phyloP scores from a whole-genome alignment of 2,888 invertebrate genomes.

The Andrena dorsata region DNA sequence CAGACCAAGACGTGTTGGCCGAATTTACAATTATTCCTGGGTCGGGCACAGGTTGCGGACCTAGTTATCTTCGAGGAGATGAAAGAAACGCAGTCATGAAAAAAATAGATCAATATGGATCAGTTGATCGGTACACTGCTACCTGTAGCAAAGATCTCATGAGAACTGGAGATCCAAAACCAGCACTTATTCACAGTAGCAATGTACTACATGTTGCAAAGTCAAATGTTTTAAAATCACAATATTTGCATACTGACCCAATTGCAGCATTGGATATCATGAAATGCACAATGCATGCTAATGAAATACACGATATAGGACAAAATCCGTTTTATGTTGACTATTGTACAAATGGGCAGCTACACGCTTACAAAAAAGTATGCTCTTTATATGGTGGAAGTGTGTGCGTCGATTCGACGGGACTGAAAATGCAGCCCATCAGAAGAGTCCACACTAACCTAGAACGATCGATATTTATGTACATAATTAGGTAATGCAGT shows the following conservation, averaged over 20 bases:
- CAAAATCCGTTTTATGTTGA: not conserved
- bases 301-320: not conserved
- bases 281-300: not conserved
- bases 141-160: not conserved
- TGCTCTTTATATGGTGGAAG: not conserved
- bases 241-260: not conserved
- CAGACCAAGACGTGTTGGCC: not conserved
- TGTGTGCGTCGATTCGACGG: constrained; percentile 6
- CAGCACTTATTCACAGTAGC: not conserved
- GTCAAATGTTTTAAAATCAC: not conserved
- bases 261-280: not conserved
- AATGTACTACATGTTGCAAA: constrained; percentile 8
- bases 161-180: not conserved
- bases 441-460: not conserved
- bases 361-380: constrained; percentile 1
- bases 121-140: constrained; percentile 3
- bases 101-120: not conserved
- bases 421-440: not conserved
- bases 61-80: constrained; percentile 4
- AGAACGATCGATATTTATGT: not conserved
- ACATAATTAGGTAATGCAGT: constrained; percentile 3
- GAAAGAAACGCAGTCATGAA: not conserved
- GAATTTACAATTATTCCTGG: not conserved
- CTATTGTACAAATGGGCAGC: not conserved
- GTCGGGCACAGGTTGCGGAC: constrained; percentile 1